A percentile compares a stretch with the other conserved stretches of the same genome.
Evolutionary conservation across 1,140 invertebrate genomes (phyloP).

Genomic region (Wasmannia auropunctata): DNA sequence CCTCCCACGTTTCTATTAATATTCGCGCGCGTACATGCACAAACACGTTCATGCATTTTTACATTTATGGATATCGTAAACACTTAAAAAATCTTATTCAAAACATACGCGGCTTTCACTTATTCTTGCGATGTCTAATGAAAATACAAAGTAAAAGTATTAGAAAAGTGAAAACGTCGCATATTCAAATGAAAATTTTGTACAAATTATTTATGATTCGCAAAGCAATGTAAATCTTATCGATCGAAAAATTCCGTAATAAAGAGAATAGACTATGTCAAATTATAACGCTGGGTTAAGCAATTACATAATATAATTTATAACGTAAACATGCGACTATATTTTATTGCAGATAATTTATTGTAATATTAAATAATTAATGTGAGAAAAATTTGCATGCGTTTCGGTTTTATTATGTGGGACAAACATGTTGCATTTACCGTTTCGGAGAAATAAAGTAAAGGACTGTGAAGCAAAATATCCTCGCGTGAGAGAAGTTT

Average conservation of each 20-base stretch:
- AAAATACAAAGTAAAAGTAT: neutral
- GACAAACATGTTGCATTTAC: conserved; percentile 13
- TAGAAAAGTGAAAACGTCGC: neutral
- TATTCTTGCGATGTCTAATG: neutral
- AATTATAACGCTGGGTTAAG: neutral
- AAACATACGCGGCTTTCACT: neutral
- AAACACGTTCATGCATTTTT: neutral
- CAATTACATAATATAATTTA: neutral
- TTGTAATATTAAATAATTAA: conserved; percentile 1
- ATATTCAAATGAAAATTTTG: neutral
- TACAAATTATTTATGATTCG: neutral
- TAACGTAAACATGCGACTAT: neutral
- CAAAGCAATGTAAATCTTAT: neutral
- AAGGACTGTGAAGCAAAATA: conserved; percentile 23
- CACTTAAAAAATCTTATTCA: neutral
- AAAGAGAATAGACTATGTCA: neutral
- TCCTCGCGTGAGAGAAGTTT: conserved; percentile 25
- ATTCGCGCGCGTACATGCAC: conserved; percentile 9
- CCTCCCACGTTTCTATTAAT: conserved; percentile 73
- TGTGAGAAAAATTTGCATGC: neutral
- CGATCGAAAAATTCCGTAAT: neutral
- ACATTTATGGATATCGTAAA: conserved; percentile 24
- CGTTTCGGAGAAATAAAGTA: neutral
- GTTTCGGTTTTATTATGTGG: neutral
- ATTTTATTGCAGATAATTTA: neutral